A percentile compares a stretch with the other conserved stretches of the same genome.
Evolutionary conservation across 2,113 vertebrate genomes (phyloP).

Genomic region (Coturnix japonica): DNA sequence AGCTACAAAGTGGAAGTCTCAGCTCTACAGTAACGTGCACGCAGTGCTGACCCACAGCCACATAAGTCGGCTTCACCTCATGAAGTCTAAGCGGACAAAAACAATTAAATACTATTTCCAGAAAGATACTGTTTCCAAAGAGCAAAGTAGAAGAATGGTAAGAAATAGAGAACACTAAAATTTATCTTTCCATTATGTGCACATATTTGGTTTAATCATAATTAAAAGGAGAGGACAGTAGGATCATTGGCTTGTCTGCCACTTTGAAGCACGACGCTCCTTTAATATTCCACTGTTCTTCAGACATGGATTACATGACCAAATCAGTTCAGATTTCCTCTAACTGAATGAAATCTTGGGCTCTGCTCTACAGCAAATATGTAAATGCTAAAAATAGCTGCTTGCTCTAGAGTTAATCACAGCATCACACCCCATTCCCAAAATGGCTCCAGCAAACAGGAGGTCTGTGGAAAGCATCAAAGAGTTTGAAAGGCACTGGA

Average conservation of each 20-base stretch:
- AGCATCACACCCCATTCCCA: not conserved
- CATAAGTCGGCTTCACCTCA: not conserved
- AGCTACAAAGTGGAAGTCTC: not conserved
- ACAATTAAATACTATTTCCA: not conserved
- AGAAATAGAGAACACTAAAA: not conserved
- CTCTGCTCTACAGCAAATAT: constrained; percentile 25
- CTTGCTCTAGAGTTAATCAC: constrained; percentile 34
- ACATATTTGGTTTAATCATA: not conserved
- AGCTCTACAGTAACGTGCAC: not conserved
- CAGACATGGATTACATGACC: not conserved
- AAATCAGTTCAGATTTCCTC: constrained; percentile 34
- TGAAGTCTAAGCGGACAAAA: not conserved
- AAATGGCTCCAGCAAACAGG: constrained; percentile 37
- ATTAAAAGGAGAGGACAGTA: not conserved
- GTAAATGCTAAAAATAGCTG: constrained; percentile 35
- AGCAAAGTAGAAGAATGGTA: not conserved
- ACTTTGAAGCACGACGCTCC: not conserved
- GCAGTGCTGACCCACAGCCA: not conserved
- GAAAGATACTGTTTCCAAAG: not conserved
- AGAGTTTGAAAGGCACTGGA: not conserved
- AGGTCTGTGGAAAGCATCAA: not conserved
- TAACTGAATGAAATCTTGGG: not conserved
- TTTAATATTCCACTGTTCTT: not conserved
- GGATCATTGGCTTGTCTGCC: not conserved
- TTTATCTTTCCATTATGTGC: not conserved